phyloP scores from a whole-genome alignment of 1,140 invertebrate genomes.

The Drosophila melanogaster region Release_6_plus_ISO1_MT NT_037436.4:9176501-9177000 shows the following conservation, averaged over 20 bases:
- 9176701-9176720: conserved; percentile 77
- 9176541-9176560: conserved; percentile 52
- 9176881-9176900: conserved; percentile 10
- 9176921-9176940: conserved; percentile 60
- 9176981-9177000: conserved; percentile 68
- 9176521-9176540: conserved; percentile 74
- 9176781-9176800: conserved; percentile 35
- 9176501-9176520: conserved; percentile 64
- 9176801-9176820: conserved; percentile 60
- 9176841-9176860: conserved; percentile 59
- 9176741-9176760: conserved; percentile 28
- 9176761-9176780: conserved; percentile 26
- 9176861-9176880: conserved; percentile 26
- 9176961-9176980: conserved; percentile 61
- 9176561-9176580: conserved; percentile 66
- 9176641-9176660: conserved; percentile 70
- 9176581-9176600: conserved; percentile 60
- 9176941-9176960: conserved; percentile 52
- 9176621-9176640: conserved; percentile 60
- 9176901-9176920: conserved; percentile 16
- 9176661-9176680: conserved; percentile 15
- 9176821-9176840: conserved; percentile 53
- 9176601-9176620: conserved; percentile 42
- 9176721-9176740: conserved; percentile 66
- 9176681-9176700: conserved; percentile 58